Conservation (phyloP, 1,140 invertebrate species). For the Drosophila bipectinata region DNA sequence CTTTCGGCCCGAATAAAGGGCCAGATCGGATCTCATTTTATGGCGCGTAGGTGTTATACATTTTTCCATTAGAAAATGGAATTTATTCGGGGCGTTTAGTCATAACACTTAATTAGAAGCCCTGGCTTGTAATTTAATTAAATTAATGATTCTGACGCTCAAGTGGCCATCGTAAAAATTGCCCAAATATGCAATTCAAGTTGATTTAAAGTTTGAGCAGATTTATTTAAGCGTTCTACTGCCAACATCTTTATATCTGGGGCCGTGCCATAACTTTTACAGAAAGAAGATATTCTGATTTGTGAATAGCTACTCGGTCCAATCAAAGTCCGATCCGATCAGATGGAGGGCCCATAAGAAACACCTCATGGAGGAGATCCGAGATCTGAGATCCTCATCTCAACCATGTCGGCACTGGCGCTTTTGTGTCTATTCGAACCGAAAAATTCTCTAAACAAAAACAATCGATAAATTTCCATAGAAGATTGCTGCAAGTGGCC, state of each 20-base stretch:
- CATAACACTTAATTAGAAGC: not conserved
- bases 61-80: not conserved
- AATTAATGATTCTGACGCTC: not conserved
- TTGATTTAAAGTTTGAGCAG: conserved; percentile 7
- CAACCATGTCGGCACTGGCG: conserved; percentile 55
- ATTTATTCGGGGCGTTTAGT: not conserved
- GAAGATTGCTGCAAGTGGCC: conserved; percentile 79
- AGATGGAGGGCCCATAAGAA: not conserved
- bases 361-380: too few species aligned
- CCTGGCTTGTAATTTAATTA: not conserved
- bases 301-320: conserved; percentile 12
- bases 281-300: conserved; percentile 12
- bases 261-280: conserved; percentile 19
- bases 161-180: conserved; percentile 4
- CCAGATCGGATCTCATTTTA: conserved; percentile 2
- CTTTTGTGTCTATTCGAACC: conserved; percentile 75
- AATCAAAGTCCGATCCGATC: conserved; percentile 34
- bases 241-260: conserved; percentile 13
- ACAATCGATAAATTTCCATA: conserved; percentile 78
- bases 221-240: conserved; percentile 12
- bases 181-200: conserved; percentile 7
- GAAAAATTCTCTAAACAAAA: conserved; percentile 71
- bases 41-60: not conserved
- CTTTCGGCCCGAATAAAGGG: conserved; percentile 31
- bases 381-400: not conserved